Conservation (phyloP, 2,113 vertebrate genomes). For the Phyllostomus hastatus region DNA sequence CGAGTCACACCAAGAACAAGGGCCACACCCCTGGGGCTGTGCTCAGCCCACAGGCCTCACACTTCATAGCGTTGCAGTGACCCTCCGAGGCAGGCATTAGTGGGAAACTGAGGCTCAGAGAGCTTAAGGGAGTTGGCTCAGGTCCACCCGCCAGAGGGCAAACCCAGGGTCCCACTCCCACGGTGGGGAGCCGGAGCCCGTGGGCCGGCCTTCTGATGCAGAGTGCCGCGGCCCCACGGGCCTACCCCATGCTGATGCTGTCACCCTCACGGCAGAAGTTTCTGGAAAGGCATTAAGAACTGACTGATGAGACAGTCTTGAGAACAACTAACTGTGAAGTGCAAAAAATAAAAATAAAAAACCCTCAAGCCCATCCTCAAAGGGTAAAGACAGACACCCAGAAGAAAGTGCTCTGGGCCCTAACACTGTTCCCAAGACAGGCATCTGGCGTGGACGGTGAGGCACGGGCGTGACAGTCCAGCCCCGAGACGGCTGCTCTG, state of each 20-base stretch:
- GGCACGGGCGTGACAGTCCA: no score
- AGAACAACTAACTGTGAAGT: background rate
- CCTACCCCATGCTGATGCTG: background rate
- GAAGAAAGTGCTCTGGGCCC: background rate
- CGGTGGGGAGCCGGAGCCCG: background rate
- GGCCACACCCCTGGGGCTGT: accelerated
- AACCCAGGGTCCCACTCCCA: background rate
- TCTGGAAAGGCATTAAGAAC: background rate
- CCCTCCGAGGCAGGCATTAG: background rate
- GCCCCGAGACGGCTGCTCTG: background rate
- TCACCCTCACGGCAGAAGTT: background rate
- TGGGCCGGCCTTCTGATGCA: background rate
- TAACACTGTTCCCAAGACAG: background rate
- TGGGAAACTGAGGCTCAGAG: background rate
- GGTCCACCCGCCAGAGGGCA: no score
- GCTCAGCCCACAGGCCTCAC: accelerated
- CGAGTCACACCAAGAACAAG: accelerated
- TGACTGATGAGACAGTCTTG: background rate
- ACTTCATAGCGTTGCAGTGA: background rate
- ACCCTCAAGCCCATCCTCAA: background rate
- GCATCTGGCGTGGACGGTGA: accelerated
- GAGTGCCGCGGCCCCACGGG: background rate
- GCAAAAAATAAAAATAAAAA: background rate
- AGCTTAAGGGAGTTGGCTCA: background rate
- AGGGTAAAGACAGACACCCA: background rate